Conservation (phyloP, 2,797 vertebrate species). For the Notoglanidium macrostoma region DNA sequence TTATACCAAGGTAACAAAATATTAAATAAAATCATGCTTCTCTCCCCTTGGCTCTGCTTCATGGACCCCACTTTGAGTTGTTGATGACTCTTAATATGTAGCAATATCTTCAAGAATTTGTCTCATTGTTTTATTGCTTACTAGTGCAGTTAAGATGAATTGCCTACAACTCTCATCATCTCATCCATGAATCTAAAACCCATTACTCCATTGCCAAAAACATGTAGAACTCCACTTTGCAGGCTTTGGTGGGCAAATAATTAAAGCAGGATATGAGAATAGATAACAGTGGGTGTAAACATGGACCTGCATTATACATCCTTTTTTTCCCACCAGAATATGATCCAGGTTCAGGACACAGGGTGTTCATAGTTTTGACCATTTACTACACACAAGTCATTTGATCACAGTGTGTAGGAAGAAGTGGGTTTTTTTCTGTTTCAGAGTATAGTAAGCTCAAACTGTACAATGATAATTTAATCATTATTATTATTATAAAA, state of each 20-base stretch:
- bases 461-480: background rate
- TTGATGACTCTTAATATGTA: background rate
- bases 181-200: background rate
- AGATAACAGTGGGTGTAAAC: background rate
- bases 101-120: background rate
- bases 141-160: background rate
- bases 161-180: background rate
- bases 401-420: background rate
- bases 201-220: background rate
- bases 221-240: background rate
- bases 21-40: background rate
- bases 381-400: background rate
- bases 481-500: background rate
- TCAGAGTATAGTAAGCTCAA: background rate
- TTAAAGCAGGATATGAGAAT: slow-evolving; percentile 1
- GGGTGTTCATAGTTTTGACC: background rate
- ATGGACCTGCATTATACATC: background rate
- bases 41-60: background rate
- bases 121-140: background rate
- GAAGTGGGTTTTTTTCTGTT: background rate
- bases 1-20: background rate
- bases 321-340: background rate
- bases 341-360: background rate
- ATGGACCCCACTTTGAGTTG: background rate
- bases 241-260: slow-evolving; percentile 5